Percentiles rank a stretch among this genome's conserved stretches.
These are phyloP conservation scores for Lichenostomus cassidix DNA, from an alignment of 2,113 vertebrate species.

Conservation along the genomic window DNA sequence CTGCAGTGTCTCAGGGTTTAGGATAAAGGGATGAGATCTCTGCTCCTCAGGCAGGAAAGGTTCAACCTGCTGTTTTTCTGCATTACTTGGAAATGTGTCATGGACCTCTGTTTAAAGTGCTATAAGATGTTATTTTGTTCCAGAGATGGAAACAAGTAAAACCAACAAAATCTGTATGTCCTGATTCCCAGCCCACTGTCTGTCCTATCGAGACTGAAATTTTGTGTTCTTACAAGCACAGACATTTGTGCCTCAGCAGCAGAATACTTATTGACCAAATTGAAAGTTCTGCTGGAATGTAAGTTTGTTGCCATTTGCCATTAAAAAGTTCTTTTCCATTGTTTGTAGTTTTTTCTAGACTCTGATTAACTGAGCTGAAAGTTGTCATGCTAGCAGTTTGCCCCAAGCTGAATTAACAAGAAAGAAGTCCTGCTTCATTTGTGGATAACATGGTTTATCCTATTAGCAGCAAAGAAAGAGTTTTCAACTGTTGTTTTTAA, in stretches of 20 bases:
- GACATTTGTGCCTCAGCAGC: not conserved
- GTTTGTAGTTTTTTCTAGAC: conserved; percentile 10
- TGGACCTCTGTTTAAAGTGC: not conserved
- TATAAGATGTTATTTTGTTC: not conserved
- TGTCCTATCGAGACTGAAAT: not conserved
- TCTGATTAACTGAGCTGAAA: conserved; percentile 21
- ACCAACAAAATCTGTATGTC: not conserved
- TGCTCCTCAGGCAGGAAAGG: not conserved
- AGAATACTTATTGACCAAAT: not conserved
- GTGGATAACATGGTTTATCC: conserved; percentile 9
- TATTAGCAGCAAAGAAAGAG: not conserved
- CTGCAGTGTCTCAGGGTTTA: not conserved
- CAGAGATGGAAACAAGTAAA: not conserved
- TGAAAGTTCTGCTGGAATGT: not conserved
- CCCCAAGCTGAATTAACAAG: not conserved
- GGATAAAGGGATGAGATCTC: not conserved
- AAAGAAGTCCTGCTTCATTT: not conserved
- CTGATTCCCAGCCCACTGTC: not conserved
- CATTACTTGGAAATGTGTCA: not conserved
- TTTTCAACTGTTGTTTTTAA: conserved; percentile 9
- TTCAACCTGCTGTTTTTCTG: not conserved
- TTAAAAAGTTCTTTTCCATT: not conserved
- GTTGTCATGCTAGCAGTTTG: not conserved
- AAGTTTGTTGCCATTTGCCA: not conserved
- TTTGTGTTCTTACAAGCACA: not conserved